A percentile compares a stretch with the other conserved stretches of the same genome.
Evolutionary conservation across 1,140 invertebrate genomes (phyloP).

Genomic region (Myzus persicae): DNA sequence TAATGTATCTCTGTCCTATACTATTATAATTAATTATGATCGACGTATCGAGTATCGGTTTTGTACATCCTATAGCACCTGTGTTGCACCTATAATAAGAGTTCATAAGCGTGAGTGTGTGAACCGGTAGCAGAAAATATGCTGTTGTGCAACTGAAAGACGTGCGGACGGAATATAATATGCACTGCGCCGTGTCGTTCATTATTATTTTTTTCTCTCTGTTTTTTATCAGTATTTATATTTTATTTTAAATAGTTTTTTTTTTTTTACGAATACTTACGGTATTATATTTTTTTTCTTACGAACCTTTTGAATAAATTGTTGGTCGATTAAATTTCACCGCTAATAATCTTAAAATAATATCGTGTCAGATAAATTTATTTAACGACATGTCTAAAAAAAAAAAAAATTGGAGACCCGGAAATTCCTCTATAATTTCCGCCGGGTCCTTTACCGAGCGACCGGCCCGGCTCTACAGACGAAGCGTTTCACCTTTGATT

Average conservation of each 20-base stretch:
- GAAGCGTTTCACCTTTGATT: conserved; percentile 21
- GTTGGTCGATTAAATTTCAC: conserved; percentile 18
- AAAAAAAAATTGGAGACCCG: neutral
- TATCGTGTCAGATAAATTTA: neutral
- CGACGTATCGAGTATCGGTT: neutral
- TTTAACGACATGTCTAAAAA: neutral
- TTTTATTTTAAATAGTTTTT: neutral
- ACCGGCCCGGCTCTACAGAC: neutral
- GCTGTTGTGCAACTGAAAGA: conserved; percentile 19
- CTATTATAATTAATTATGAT: neutral
- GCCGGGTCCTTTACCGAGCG: neutral
- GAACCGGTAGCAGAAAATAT: neutral
- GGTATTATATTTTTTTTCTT: neutral
- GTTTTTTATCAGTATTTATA: conserved; percentile 1
- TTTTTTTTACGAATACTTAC: neutral
- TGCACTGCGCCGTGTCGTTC: neutral
- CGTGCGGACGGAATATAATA: neutral
- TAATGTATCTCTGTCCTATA: neutral
- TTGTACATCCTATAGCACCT: neutral
- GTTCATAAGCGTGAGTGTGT: neutral
- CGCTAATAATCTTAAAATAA: neutral
- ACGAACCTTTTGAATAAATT: neutral
- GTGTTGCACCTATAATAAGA: neutral
- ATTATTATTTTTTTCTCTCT: neutral
- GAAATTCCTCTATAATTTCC: neutral